Evolutionary conservation across 2,888 invertebrate genomes (phyloP).

Genomic region (Eupsilia transversa): DNA sequence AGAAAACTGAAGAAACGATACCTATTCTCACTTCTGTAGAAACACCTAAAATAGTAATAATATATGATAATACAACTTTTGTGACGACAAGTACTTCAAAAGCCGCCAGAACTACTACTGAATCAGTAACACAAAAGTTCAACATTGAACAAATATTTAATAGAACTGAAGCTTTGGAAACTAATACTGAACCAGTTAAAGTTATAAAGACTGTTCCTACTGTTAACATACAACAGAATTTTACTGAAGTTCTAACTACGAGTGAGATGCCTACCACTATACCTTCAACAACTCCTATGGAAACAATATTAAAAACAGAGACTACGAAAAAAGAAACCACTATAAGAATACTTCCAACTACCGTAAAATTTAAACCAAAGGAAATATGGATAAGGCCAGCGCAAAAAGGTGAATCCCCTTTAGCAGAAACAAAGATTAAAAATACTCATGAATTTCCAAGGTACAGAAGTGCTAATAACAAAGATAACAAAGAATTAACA

Average conservation of each 20-base stretch:
- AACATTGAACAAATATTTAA: conserved; percentile 67
- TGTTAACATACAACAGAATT: conserved; percentile 35
- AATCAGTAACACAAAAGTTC: conserved; percentile 53
- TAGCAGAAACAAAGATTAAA: conserved; percentile 79
- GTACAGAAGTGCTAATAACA: conserved; percentile 76
- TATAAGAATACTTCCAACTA: conserved; percentile 76
- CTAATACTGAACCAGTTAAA: conserved; percentile 36
- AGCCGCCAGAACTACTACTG: conserved; percentile 33
- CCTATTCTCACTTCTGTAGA: conserved; percentile 24
- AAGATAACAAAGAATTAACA: conserved; percentile 77
- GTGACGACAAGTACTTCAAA: conserved; percentile 56
- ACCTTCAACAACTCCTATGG: conserved; percentile 55
- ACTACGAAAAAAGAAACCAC: conserved; percentile 79
- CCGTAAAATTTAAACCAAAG: conserved; percentile 85
- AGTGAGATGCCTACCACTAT: conserved; percentile 62
- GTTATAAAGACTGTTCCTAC: conserved; percentile 14
- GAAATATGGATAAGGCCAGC: conserved; percentile 89
- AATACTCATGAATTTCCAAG: conserved; percentile 75
- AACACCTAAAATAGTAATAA: conserved; percentile 25
- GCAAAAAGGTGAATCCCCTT: conserved; percentile 86
- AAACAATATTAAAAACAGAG: conserved; percentile 67
- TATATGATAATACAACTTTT: conserved; percentile 45
- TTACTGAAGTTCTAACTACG: conserved; percentile 45
- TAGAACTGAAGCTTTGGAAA: conserved; percentile 64
- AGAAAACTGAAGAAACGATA: conserved; percentile 24